Base-by-base conservation (phyloP, 2,797 vertebrate species). In the Scarus forsteni region DNA sequence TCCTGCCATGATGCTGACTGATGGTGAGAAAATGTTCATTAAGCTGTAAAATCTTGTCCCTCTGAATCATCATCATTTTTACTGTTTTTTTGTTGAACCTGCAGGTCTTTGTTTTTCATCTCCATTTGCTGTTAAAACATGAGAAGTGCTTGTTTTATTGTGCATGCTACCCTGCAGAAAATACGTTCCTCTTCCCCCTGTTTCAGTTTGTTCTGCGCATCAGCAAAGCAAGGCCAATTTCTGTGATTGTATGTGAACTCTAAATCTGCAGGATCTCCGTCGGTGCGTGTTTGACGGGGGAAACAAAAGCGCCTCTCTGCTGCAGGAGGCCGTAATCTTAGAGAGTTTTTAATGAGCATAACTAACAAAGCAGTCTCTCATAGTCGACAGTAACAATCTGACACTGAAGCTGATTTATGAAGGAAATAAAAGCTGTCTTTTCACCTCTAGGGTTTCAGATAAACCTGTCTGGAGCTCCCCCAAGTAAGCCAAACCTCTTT, bases 371-470 rank as follows among this genome's bases (percentile, higher is more conserved):
- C n/a, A 36, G 67, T 27, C 10, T 63, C 46, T 39, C n/a, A 62
- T 68, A 62, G 40, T 51, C 38, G 53, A 61, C 34, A 10, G 9
- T 19, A 46, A 58, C 44, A 66, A 64, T 52, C 27, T 27, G 27
- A 27, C 27, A 27, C 27, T 27, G 27, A 61, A 52, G 16, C 11
- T 67, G 64, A 75, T 72, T 50, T 76, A 59, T 86, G 73, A 86
- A 73, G 70, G 66, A 83, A 86, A 70, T 88, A 85, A 94, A 93
- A 89, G 90, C 92, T 94, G 91, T 96, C 90, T 96, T 92, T 93
- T 94, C 92, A 86, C 95, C 96, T 95, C 86, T 85, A 96, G 95
- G 94, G 86, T 97, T 97, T 96, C 95, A 96, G 94, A 95, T 96
- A 95, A 96, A 95, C 94, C 95, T 96, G 92, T 95, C 94, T 95